Conservation (phyloP, 2,113 vertebrate species). For the Hypomesus transpacificus region DNA sequence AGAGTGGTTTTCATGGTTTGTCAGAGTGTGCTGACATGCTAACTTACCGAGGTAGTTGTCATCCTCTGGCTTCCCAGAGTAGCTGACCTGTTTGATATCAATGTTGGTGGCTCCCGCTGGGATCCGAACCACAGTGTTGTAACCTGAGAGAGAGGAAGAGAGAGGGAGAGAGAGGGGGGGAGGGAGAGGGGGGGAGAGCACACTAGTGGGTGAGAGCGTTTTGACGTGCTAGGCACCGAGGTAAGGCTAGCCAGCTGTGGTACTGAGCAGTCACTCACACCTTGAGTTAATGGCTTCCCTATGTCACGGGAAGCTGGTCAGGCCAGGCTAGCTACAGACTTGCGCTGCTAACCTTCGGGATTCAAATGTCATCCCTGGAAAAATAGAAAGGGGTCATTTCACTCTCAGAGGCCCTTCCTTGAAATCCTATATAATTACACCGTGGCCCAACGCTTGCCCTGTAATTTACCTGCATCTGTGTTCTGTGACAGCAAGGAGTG, state of each 20-base stretch:
- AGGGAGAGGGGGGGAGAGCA: not conserved
- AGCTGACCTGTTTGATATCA: constrained; percentile 91
- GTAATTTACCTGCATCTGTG: constrained; percentile 57
- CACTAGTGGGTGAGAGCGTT: constrained; percentile 21
- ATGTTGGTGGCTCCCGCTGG: constrained; percentile 93
- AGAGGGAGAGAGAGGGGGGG: not conserved
- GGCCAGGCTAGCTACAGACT: not conserved
- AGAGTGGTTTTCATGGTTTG: not conserved
- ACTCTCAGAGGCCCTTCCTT: constrained; percentile 53
- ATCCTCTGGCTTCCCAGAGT: constrained; percentile 92
- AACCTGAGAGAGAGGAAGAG: constrained; percentile 71
- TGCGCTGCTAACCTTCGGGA: not conserved
- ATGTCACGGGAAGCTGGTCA: not conserved
- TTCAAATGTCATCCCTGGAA: constrained; percentile 9
- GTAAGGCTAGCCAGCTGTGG: not conserved
- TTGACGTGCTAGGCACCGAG: constrained; percentile 17
- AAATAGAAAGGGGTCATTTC: constrained; percentile 27
- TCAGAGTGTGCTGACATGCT: not conserved
- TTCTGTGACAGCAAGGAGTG: constrained; percentile 41
- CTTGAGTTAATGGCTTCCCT: not conserved
- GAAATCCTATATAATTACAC: constrained; percentile 67
- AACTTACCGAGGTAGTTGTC: constrained; percentile 96
- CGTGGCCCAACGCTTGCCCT: constrained; percentile 54
- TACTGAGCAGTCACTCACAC: not conserved
- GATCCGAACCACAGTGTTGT: constrained; percentile 89